Base-by-base conservation (phyloP, 2,113 vertebrate species). In the Perognathus longimembris region DNA sequence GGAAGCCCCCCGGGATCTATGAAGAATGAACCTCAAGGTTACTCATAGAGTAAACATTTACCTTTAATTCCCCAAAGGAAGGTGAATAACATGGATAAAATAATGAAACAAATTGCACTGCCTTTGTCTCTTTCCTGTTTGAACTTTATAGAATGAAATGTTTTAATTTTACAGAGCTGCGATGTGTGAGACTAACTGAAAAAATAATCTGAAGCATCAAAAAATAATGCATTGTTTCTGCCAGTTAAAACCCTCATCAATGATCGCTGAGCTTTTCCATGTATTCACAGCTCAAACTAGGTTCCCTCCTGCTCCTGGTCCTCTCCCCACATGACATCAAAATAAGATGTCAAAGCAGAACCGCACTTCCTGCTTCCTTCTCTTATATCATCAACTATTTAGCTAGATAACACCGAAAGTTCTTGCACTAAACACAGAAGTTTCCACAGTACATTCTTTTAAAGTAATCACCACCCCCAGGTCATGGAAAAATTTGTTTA, bases 171-270 rank as follows among this genome's bases (percentile, higher is more conserved):
- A 50, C 21, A 75, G 59, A 82, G 21, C 54, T 85, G 34, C 63
- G n/a, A 74, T 78, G 15, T 67, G 86, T 93, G 83, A 94, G 57
- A 21, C 34, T 87, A 85, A 73, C 12, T 88, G 82, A 87, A 85
- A 95, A 95, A 83, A 34, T 54, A 28, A 71, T 28, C 70, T 71
- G 74, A 77, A 12, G 6, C 32, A 70, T 92, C 67, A 75, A 89
- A 90, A 78, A 28, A 6, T 36, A 70, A 79, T 74, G 85, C 61
- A 90, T 85, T 94, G 67, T 45, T 36, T 78, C 26, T 84, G 7
- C 66, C 74, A 40, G 21, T 18, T 76, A 54, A 87, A 86, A 59
- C 70, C 14, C 2, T 21, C 32, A 28, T 77, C 32, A 66, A 50
- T 1, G 15, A 30, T 17, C 45, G 50, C 18, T 7, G 20, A 42